A percentile compares a stretch with the other conserved stretches of the same genome.
Evolutionary conservation across 2,888 invertebrate genomes (phyloP).

Genomic region (Acanthosepion esculentum): DNA sequence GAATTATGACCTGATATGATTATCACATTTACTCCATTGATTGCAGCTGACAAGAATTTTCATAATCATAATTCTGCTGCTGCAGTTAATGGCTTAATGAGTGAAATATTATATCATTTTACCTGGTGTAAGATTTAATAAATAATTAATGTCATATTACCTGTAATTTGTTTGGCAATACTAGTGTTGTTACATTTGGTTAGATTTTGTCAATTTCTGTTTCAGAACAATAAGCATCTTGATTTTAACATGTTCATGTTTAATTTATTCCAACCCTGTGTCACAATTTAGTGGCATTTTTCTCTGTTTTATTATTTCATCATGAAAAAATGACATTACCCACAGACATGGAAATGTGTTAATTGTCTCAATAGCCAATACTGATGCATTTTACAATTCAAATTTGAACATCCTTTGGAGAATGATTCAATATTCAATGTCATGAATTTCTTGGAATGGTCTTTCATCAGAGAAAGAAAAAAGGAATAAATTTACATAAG

Average conservation of each 20-base stretch:
- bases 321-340: not conserved
- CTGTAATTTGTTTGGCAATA: not conserved
- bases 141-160: not conserved
- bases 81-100: too few species aligned
- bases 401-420: not conserved
- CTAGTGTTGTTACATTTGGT: not conserved
- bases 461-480: not conserved
- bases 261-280: not conserved
- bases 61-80: too few species aligned
- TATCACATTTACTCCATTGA: too few species aligned
- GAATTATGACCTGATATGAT: too few species aligned
- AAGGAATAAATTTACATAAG: not conserved
- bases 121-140: not conserved
- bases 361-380: not conserved
- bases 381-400: not conserved
- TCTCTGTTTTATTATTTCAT: not conserved
- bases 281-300: not conserved
- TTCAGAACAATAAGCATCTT: not conserved
- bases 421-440: not conserved
- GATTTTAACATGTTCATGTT: not conserved
- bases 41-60: too few species aligned
- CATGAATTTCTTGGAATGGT: not conserved
- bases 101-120: too few species aligned
- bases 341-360: slow-evolving; percentile 22
- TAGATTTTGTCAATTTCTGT: not conserved